These are phyloP conservation scores for Sturnira hondurensis DNA, from an alignment of 2,113 vertebrate genomes.

Conservation along the genomic window DNA sequence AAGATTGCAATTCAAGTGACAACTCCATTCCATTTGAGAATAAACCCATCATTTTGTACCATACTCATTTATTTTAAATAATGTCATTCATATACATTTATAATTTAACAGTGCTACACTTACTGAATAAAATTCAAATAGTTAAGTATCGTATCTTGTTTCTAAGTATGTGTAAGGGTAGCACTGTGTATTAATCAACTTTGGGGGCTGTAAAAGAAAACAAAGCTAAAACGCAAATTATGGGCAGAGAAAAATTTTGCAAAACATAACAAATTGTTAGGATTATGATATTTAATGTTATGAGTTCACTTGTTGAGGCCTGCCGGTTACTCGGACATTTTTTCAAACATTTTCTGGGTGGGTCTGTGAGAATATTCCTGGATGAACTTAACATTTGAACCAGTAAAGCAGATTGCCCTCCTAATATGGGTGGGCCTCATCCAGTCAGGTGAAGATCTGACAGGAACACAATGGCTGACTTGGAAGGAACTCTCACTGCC, in stretches of 20 bases:
- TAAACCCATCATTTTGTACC: neutral
- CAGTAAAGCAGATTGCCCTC: neutral
- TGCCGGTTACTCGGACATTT: neutral
- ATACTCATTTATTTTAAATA: neutral
- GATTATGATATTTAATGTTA: neutral
- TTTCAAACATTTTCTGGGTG: neutral
- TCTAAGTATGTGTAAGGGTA: neutral
- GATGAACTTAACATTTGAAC: neutral
- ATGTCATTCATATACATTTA: neutral
- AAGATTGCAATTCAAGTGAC: neutral
- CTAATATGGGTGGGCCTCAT: neutral
- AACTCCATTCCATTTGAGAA: neutral
- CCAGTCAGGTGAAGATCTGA: neutral
- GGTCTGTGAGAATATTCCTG: neutral
- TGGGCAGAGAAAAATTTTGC: neutral
- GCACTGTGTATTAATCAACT: neutral
- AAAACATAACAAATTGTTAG: neutral
- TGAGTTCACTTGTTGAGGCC: neutral
- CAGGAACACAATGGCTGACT: neutral
- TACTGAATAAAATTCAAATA: slow-evolving; percentile 6
- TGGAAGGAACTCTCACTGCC: neutral
- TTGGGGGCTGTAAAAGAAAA: neutral
- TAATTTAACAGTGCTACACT: neutral
- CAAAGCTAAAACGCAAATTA: neutral
- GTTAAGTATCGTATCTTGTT: neutral